Evolutionary conservation across 1,140 invertebrate genomes (phyloP).

Genomic region (Bombus sibiricus): DNA sequence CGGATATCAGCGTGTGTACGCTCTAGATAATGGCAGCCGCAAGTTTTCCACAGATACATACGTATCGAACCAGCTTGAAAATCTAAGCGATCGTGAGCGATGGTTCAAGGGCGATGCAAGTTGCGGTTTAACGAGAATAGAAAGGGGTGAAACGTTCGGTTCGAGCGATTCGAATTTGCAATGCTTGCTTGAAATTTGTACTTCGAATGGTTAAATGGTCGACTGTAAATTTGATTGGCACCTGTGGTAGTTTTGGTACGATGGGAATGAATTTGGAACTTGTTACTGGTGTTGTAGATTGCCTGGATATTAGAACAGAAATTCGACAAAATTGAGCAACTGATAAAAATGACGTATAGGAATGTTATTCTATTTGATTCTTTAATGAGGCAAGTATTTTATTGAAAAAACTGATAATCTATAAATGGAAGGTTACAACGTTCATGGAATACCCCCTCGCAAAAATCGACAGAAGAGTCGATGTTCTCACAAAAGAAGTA

Average conservation of each 20-base stretch:
- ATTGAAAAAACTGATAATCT: not conserved
- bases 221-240: not conserved
- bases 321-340: not conserved
- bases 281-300: not conserved
- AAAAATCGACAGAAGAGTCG: too few species aligned
- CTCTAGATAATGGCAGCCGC: not conserved
- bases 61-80: not conserved
- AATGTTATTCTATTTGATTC: not conserved
- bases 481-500: too few species aligned
- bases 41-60: slow-evolving; percentile 5
- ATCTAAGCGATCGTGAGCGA: not conserved
- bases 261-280: not conserved
- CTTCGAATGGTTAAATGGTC: not conserved
- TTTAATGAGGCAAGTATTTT: not conserved
- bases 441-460: too few species aligned
- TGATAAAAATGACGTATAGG: not conserved
- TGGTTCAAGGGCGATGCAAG: not conserved
- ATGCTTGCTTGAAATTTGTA: not conserved
- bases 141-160: too few species aligned
- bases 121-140: not conserved
- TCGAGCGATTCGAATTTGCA: too few species aligned
- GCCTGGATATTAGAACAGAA: not conserved
- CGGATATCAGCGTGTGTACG: not conserved
- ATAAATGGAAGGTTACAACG: too few species aligned
- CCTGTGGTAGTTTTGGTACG: not conserved